Evolutionary conservation across 2,113 vertebrate genomes (phyloP).

Genomic region (Rhynchomys soricoides): DNA sequence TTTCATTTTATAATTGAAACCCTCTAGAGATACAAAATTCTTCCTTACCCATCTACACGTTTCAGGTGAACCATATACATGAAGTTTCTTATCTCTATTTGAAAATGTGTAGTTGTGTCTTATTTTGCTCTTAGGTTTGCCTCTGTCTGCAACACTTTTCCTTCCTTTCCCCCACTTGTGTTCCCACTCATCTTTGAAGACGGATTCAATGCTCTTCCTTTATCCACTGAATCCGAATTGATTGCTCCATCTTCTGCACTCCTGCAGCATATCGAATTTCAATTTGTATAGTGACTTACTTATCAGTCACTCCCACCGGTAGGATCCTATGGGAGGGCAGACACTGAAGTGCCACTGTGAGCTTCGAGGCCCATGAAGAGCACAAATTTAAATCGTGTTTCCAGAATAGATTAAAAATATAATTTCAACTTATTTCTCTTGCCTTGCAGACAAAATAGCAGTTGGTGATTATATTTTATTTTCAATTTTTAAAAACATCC

Average conservation of each 20-base stretch:
- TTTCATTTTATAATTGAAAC: not conserved
- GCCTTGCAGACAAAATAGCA: constrained; percentile 27
- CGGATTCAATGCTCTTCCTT: constrained; percentile 32
- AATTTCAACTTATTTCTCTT: constrained; percentile 53
- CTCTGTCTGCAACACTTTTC: not conserved
- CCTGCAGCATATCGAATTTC: constrained; percentile 60
- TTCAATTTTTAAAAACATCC: constrained; percentile 46
- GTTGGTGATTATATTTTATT: not conserved
- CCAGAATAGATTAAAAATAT: constrained; percentile 42
- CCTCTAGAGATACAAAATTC: not conserved
- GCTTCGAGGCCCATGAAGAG: not conserved
- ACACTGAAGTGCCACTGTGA: not conserved
- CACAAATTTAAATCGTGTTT: constrained; percentile 45
- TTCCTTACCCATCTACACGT: not conserved
- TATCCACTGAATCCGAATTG: constrained; percentile 52
- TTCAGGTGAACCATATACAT: not conserved
- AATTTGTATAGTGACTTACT: constrained; percentile 63
- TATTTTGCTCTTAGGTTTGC: not conserved
- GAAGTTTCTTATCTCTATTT: not conserved
- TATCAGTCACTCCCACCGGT: constrained; percentile 47
- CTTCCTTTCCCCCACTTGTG: not conserved
- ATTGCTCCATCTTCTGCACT: constrained; percentile 43
- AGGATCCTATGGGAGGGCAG: not conserved
- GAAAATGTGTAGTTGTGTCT: not conserved
- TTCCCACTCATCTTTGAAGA: constrained; percentile 55